Percentiles rank a stretch among this genome's conserved stretches.
These are phyloP conservation scores for Enteromius treurensis DNA, from an alignment of 2,797 vertebrate genomes.

Conservation along the genomic window DNA sequence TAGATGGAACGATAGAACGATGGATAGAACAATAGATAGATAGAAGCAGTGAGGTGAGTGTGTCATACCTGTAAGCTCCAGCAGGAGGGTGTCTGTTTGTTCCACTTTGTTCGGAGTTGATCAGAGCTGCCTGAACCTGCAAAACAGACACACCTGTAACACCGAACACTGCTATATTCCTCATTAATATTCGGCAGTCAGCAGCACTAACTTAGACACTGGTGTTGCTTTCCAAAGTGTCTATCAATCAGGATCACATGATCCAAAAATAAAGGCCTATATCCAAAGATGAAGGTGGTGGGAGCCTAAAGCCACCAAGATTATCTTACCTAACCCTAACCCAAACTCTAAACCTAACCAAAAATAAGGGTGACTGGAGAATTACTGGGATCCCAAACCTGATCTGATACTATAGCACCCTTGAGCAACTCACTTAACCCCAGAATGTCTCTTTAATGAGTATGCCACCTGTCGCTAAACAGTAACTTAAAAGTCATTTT, in stretches of 20 bases:
- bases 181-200: slow-evolving; percentile 59
- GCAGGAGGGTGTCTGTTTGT: slow-evolving; percentile 31
- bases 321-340: background rate
- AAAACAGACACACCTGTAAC: slow-evolving; percentile 56
- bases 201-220: background rate
- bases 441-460: slow-evolving; percentile 1
- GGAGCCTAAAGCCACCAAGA: background rate
- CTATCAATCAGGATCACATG: background rate
- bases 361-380: background rate
- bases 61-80: slow-evolving; percentile 52
- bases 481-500: background rate
- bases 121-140: slow-evolving; percentile 65
- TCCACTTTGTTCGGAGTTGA: slow-evolving; percentile 4
- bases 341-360: background rate
- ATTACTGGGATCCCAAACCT: background rate
- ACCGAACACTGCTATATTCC: slow-evolving; percentile 58
- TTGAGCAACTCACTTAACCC: slow-evolving; percentile 2
- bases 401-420: background rate
- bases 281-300: background rate
- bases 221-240: background rate
- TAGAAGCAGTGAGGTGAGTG: slow-evolving; percentile 1
- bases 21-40: too few relatives aligned
- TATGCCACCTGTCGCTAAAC: background rate
- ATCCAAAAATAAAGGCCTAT: background rate
- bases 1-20: too few relatives aligned